A percentile compares a stretch with the other conserved stretches of the same genome.
phyloP scores from a whole-genome alignment of 2,113 vertebrate genomes.

The Epinephelus fuscoguttatus region DNA sequence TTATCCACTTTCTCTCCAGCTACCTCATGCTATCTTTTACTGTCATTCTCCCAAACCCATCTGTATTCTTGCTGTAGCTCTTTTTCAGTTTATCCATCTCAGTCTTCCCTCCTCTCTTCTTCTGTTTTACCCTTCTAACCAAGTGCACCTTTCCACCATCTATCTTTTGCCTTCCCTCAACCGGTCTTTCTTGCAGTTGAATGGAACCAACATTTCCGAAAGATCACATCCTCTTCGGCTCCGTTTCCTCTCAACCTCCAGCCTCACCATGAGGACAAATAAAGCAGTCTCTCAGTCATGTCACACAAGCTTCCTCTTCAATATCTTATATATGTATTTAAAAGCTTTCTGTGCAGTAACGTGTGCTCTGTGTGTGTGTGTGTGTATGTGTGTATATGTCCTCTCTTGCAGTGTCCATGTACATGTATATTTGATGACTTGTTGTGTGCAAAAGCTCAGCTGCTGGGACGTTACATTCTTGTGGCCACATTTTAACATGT shows the following conservation, averaged over 20 bases:
- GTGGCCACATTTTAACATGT: background rate
- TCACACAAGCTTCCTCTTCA: slow-evolving; percentile 4
- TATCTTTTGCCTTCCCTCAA: background rate
- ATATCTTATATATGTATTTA: slow-evolving; percentile 5
- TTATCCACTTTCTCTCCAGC: accelerated
- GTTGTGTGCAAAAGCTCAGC: background rate
- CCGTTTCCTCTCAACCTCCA: slow-evolving; percentile 65
- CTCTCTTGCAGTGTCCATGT: background rate
- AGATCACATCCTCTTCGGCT: background rate
- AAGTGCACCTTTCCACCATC: background rate
- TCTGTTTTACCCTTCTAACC: background rate
- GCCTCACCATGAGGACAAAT: slow-evolving; percentile 5
- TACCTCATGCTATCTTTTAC: background rate
- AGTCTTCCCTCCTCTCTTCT: background rate
- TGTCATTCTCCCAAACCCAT: background rate
- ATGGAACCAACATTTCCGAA: background rate
- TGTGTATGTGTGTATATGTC: slow-evolving; percentile 22
- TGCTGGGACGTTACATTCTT: background rate
- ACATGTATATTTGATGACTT: slow-evolving; percentile 3
- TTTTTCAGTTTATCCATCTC: background rate
- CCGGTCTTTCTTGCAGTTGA: background rate
- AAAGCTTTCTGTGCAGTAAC: slow-evolving; percentile 35
- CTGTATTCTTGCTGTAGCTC: background rate
- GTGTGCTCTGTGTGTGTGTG: background rate
- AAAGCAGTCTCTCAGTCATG: slow-evolving; percentile 18